phyloP scores from a whole-genome alignment of 2,113 vertebrate species.

The Sigmodon hispidus region DNA sequence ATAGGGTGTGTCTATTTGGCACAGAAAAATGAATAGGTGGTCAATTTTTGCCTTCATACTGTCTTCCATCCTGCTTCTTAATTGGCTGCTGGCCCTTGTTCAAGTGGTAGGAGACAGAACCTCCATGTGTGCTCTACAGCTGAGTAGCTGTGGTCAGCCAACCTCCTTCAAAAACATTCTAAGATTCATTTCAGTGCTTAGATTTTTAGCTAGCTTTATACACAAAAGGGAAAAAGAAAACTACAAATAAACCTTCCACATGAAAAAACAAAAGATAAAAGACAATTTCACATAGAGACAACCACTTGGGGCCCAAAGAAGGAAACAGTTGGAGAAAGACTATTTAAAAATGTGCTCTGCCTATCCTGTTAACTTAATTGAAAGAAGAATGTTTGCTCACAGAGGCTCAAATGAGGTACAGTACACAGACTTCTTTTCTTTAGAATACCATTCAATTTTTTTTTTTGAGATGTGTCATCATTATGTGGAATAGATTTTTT shows the following conservation, averaged over 20 bases:
- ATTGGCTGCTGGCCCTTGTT: slow-evolving; percentile 56
- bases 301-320: slow-evolving; percentile 60
- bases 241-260: slow-evolving; percentile 66
- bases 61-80: slow-evolving; percentile 53
- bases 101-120: not conserved
- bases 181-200: slow-evolving; percentile 44
- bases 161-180: slow-evolving; percentile 35
- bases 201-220: slow-evolving; percentile 64
- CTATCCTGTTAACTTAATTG: slow-evolving; percentile 56
- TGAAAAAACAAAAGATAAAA: slow-evolving; percentile 74
- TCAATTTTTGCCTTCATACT: not conserved
- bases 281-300: slow-evolving; percentile 65
- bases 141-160: not conserved
- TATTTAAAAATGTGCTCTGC: slow-evolving; percentile 72
- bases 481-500: not conserved
- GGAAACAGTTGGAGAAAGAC: slow-evolving; percentile 63
- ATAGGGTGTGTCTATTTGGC: not conserved
- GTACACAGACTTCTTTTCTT: not conserved
- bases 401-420: not conserved
- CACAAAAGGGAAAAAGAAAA: slow-evolving; percentile 18
- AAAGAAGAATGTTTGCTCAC: slow-evolving; percentile 31
- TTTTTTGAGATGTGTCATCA: not conserved
- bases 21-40: not conserved
- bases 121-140: not conserved
- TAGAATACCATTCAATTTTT: not conserved